Evolutionary conservation across 1,140 invertebrate species (phyloP).

Genomic region (Monochamus saltuarius): DNA sequence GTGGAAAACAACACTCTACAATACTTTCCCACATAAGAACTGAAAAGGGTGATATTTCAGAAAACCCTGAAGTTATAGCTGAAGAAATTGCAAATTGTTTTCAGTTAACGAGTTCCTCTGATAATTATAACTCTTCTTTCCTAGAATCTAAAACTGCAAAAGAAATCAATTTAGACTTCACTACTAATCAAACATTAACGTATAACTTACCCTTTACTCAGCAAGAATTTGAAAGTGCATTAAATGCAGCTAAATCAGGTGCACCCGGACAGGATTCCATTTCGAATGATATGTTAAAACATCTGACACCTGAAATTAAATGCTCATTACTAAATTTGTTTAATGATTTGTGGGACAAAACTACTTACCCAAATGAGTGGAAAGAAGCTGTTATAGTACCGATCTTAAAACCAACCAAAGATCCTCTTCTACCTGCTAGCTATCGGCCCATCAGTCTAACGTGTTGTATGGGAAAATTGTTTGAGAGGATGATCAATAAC

Average conservation of each 20-base stretch:
- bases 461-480: conserved; percentile 28
- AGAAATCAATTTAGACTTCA: too few relatives aligned
- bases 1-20: background rate
- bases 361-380: background rate
- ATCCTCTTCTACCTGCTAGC: background rate
- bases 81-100: background rate
- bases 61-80: background rate
- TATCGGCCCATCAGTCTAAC: conserved; percentile 28
- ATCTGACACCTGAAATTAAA: too few relatives aligned
- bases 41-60: background rate
- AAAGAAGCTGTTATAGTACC: conserved; percentile 4
- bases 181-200: too few relatives aligned
- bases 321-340: too few relatives aligned
- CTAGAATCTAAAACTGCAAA: too few relatives aligned
- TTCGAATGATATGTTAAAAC: too few relatives aligned
- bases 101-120: background rate
- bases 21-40: background rate
- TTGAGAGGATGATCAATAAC: conserved; percentile 33
- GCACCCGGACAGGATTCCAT: too few relatives aligned
- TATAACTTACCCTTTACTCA: too few relatives aligned
- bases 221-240: too few relatives aligned
- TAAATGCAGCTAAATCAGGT: too few relatives aligned
- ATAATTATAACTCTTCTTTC: background rate
- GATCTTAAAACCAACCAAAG: conserved; percentile 3
- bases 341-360: background rate